These are phyloP conservation scores for Drosophila pegasa DNA, from an alignment of 2,888 invertebrate species.

Conservation along the genomic window DNA sequence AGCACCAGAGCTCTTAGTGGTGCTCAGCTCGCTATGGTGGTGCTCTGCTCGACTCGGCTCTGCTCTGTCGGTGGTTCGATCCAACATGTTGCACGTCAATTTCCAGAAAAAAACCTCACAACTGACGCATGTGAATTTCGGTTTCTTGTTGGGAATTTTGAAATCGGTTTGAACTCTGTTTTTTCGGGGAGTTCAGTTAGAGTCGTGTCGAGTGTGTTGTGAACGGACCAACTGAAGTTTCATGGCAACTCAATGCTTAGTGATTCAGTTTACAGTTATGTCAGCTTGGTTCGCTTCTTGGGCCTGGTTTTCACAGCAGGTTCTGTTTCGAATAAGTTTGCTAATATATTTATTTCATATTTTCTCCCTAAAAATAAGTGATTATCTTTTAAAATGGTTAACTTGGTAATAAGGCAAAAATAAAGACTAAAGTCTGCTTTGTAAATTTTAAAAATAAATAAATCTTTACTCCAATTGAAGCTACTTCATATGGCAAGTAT, in stretches of 20 bases:
- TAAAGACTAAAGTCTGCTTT: too few relatives aligned
- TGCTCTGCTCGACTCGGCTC: constrained; percentile 5
- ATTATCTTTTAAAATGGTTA: too few relatives aligned
- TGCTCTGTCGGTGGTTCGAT: constrained; percentile 38
- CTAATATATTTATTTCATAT: too few relatives aligned
- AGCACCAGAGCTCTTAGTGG: constrained; percentile 29
- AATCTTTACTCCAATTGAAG: too few relatives aligned
- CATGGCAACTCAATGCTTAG: background rate
- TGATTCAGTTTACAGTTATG: background rate
- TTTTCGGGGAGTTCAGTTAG: background rate
- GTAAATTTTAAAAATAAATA: too few relatives aligned
- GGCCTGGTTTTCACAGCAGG: too few relatives aligned
- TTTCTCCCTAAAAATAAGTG: too few relatives aligned
- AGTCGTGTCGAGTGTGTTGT: too few relatives aligned
- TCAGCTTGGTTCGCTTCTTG: too few relatives aligned
- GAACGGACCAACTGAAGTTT: background rate
- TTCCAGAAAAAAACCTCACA: constrained; percentile 20
- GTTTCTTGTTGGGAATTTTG: constrained; percentile 16
- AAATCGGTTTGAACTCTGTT: background rate
- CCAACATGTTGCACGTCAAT: constrained; percentile 55
- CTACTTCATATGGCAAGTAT: too few relatives aligned
- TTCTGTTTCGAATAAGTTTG: too few relatives aligned
- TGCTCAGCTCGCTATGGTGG: constrained; percentile 14
- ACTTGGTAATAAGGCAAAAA: too few relatives aligned
- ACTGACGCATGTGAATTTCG: constrained; percentile 17